Conservation (phyloP, 1,140 invertebrate species). For the Cydia splendana region DNA sequence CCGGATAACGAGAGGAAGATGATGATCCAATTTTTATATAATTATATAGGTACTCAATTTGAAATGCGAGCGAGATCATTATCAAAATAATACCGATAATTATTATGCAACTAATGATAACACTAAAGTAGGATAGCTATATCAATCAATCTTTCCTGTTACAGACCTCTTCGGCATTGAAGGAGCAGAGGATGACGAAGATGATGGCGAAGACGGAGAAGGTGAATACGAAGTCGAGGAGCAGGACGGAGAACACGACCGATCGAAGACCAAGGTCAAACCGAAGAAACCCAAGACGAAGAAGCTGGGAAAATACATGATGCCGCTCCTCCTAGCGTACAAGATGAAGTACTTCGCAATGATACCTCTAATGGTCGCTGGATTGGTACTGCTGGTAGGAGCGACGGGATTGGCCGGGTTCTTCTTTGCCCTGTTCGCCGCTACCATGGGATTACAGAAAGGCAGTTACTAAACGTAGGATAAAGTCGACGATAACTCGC, state of each 20-base stretch:
- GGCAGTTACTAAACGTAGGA: constrained; percentile 57
- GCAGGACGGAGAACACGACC: constrained; percentile 53
- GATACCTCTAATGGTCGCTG: constrained; percentile 87
- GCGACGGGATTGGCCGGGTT: constrained; percentile 90
- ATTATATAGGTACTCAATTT: too few relatives aligned
- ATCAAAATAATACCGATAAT: too few relatives aligned
- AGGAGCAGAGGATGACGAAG: constrained; percentile 55
- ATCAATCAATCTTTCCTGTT: constrained; percentile 43
- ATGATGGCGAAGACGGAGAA: constrained; percentile 60
- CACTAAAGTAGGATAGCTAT: constrained; percentile 13
- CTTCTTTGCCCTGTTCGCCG: constrained; percentile 90
- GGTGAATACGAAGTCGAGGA: constrained; percentile 61
- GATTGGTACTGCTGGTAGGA: constrained; percentile 85
- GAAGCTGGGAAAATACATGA: constrained; percentile 84
- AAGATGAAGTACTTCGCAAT: constrained; percentile 91
- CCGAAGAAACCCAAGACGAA: constrained; percentile 76
- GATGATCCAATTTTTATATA: too few relatives aligned
- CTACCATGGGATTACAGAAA: constrained; percentile 81
- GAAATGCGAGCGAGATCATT: too few relatives aligned
- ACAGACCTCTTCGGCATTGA: constrained; percentile 66
- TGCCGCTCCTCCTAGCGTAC: constrained; percentile 88
- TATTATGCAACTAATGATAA: not conserved
- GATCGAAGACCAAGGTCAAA: constrained; percentile 46
- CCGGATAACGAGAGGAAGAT: too few relatives aligned
- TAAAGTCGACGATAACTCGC: constrained; percentile 62